Evolutionary conservation across 2,888 invertebrate genomes (phyloP).

Genomic region (Alitta virens): DNA sequence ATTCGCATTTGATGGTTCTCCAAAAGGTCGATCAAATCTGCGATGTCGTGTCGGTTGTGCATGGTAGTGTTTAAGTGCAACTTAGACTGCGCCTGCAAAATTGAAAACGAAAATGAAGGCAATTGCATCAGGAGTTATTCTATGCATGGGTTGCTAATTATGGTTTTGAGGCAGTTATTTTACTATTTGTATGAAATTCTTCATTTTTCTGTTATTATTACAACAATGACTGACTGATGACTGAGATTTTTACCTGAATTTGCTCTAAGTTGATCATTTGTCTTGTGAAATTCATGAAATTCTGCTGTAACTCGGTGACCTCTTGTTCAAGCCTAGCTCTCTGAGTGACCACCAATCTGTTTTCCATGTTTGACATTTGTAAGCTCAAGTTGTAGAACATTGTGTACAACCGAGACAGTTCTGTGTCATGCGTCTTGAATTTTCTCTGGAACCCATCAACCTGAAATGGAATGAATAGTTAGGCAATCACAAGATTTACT

Average conservation of each 20-base stretch:
- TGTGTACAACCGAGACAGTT: slow-evolving; percentile 32
- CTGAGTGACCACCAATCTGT: slow-evolving; percentile 34
- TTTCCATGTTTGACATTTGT: slow-evolving; percentile 33
- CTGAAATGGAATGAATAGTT: background rate
- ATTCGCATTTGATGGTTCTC: slow-evolving; percentile 21
- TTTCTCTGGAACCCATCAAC: slow-evolving; percentile 4
- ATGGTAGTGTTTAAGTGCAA: slow-evolving; percentile 1
- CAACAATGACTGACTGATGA: no score
- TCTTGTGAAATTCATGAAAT: slow-evolving; percentile 41
- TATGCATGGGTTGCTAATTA: no score
- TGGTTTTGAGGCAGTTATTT: no score
- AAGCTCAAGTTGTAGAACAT: slow-evolving; percentile 34
- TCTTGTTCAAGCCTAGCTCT: slow-evolving; percentile 38
- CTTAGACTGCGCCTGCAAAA: background rate
- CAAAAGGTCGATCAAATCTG: slow-evolving; percentile 3
- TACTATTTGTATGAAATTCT: no score
- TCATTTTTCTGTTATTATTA: no score
- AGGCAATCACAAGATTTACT: no score
- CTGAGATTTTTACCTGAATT: background rate
- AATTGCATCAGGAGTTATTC: no score
- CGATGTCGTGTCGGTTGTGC: slow-evolving; percentile 17
- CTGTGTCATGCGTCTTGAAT: slow-evolving; percentile 22
- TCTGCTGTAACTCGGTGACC: slow-evolving; percentile 35
- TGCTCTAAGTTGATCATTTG: slow-evolving; percentile 50
- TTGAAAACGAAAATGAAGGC: no score